Evolutionary conservation across 2,113 vertebrate species (phyloP), one percentile per base, ranked within the genome.

Genomic region (Pogonocichla stellata): DNA sequence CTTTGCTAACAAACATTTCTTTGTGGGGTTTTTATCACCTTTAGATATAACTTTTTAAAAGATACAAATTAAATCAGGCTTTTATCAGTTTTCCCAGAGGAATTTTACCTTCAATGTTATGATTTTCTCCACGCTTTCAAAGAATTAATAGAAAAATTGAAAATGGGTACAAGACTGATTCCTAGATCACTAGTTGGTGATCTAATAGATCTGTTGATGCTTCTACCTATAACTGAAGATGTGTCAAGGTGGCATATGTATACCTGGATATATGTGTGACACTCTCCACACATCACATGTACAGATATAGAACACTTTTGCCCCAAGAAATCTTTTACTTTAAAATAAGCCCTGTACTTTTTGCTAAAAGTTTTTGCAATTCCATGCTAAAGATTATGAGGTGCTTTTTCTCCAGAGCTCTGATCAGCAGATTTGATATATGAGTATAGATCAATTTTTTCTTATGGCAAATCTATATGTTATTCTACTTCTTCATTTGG

Each of bases 381-480:
- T 92, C 70, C 77, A n/a, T 57, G 69, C 51, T 88, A 89, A 95
- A 96, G 96, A 97, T 95, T 89, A 92, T 83, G 95, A 97, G 72
- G 86, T 79, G 38, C 89, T 97, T 97, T 84, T 96, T 96, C 95
- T 97, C 85, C 73, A 81, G 95, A 94, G 96, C 96, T 97, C 97
- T 96, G 97, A 98, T 99, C 98, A 98, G 98, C 98, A 98, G 96
- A 98, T 98, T 98, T 98, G 98, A 99, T 98, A 97, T 98, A 98
- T 97, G 92, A 97, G 97, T 98, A 97, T 94, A 97, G 97, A 98
- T 98, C 97, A 98, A 97, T 98, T 98, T 98, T 98, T 98, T 97
- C 98, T 98, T 96, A 98, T 97, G 97, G 97, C 96, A 98, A 98
- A 98, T 98, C 98, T 98, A 98, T 98, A 98, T 94, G 97, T 98